Evolutionary conservation across 2,113 vertebrate species (phyloP).

Genomic region (Limanda limanda): DNA sequence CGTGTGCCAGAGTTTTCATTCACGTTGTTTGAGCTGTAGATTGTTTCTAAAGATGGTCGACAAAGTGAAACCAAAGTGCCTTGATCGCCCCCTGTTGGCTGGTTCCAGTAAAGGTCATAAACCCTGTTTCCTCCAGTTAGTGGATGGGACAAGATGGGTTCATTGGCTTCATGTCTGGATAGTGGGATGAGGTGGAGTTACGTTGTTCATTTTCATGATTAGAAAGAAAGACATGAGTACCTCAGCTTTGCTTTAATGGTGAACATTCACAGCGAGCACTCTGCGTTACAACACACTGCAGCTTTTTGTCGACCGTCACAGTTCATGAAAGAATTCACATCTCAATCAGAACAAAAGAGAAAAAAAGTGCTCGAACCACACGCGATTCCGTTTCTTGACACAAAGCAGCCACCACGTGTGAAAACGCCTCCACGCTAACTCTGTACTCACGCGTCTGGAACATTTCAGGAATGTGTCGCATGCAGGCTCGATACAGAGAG

Average conservation of each 20-base stretch:
- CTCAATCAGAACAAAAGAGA: conserved; percentile 14
- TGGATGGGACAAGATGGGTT: no score
- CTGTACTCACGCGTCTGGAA: conserved; percentile 42
- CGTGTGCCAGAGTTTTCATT: conserved; percentile 36
- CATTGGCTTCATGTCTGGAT: no score
- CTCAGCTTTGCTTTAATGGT: conserved; percentile 70
- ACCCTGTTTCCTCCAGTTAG: no score
- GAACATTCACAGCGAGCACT: conserved; percentile 65
- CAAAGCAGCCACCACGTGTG: conserved; percentile 40
- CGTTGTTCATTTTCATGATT: background rate
- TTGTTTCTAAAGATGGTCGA: no score
- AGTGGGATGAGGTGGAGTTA: background rate
- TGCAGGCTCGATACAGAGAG: conserved; percentile 68
- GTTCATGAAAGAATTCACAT: conserved; percentile 30
- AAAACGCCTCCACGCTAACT: conserved; percentile 21
- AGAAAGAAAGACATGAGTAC: conserved; percentile 1
- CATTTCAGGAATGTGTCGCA: conserved; percentile 61
- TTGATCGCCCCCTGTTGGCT: background rate
- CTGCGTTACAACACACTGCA: conserved; percentile 43
- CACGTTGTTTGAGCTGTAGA: background rate
- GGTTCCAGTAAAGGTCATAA: background rate
- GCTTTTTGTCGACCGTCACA: conserved; percentile 45
- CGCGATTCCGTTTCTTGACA: conserved; percentile 18
- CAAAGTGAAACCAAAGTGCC: background rate
- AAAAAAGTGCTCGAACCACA: conserved; percentile 29